phyloP scores from a whole-genome alignment of 2,113 vertebrate species.

The Chamaetylas fuelleborni region DNA sequence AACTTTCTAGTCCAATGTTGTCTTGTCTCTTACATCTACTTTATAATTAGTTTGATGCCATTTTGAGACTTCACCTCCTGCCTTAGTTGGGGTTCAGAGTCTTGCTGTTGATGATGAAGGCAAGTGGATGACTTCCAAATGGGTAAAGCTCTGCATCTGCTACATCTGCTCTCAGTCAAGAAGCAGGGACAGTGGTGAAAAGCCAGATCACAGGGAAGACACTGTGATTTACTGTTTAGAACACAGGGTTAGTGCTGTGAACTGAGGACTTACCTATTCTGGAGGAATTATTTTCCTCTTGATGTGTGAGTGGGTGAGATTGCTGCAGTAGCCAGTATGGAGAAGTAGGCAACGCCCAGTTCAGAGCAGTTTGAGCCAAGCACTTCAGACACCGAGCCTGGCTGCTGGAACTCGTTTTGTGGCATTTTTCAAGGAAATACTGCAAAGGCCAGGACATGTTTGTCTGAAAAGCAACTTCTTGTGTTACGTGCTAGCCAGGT shows the following conservation, averaged over 20 bases:
- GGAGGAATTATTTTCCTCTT: neutral
- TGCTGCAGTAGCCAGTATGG: neutral
- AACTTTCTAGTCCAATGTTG: neutral
- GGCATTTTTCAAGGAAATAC: neutral
- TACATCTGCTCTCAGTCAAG: neutral
- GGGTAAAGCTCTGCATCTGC: neutral
- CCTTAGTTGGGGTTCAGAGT: conserved; percentile 71
- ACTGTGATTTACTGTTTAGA: neutral
- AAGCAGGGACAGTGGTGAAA: neutral
- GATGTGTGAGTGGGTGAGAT: neutral
- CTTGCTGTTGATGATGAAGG: conserved; percentile 70
- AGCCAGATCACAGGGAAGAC: neutral
- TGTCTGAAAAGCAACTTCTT: neutral
- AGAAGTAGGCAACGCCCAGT: neutral
- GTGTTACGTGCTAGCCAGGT: neutral
- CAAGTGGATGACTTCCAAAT: neutral
- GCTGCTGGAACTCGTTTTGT: neutral
- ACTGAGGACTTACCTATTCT: neutral
- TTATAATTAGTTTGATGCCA: conserved; percentile 2
- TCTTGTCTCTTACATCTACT: neutral
- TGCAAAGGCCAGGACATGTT: neutral
- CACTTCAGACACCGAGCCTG: neutral
- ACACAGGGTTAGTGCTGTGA: neutral
- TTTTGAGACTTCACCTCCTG: conserved; percentile 68
- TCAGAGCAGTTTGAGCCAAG: neutral